Evolutionary conservation across 1,140 invertebrate species (phyloP), one percentile per base, ranked within the genome.

Genomic region (Caenorhabditis brenneri): DNA sequence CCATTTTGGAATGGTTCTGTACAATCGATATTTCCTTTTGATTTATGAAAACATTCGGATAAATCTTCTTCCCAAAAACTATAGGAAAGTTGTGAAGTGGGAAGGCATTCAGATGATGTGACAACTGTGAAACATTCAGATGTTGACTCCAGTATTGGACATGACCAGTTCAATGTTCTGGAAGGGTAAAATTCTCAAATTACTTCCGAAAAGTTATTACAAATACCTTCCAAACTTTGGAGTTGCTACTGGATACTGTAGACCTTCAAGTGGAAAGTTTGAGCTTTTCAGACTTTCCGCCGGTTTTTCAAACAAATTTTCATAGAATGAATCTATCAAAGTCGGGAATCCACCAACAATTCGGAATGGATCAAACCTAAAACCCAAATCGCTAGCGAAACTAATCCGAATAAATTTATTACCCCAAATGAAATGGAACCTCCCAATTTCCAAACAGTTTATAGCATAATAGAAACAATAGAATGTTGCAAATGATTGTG

Each of bases 391-490:
- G 42, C 22, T 22, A 12, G 10, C 19, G 2, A 16, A 36, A 65
- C 33, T 65, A 33, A 33, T 4, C 36, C 4, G 5, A 55, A 19
- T 15, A n/a, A 2, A 51, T 51, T 10, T 27, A 27, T n/a, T 65
- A 74, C 65, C 65, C 29, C 7, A 74, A 9, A 12, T 46, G 16
- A 24, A 74, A 10, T 46, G 65, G 65, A 42, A 74, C 22, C 46
- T 74, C 65, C 65, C 65, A 74, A 42, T 74, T 74, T 24, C 65
- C 36, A 42, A 74, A 42, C 65, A 31, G 10, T 74, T 74, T 74
- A 24, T 74, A 74, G 15, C 33, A 74, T 12, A 24, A 9, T 1
- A 42, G 36, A 42, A 42, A 42, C 6, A 74, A n/a, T 10, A 74
- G n/a, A 6, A 39, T 10, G 15, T 74, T 74, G 24, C 36, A 74